phyloP scores from a whole-genome alignment of 2,888 invertebrate genomes.

The Globia sparganii region DNA sequence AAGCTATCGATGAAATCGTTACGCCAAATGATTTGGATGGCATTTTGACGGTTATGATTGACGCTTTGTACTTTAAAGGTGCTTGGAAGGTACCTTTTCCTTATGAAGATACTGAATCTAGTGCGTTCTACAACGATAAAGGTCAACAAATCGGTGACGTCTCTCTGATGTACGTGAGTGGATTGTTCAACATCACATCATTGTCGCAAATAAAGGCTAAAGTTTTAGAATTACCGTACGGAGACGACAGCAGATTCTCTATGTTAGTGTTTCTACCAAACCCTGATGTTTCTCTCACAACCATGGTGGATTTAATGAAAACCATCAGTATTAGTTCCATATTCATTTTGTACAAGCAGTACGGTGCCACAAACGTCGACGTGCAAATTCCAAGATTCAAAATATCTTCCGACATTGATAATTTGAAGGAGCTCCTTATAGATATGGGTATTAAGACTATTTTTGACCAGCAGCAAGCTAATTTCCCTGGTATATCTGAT shows the following conservation, averaged over 20 bases:
- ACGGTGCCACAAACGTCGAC: constrained; percentile 82
- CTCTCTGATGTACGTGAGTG: constrained; percentile 78
- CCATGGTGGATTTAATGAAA: constrained; percentile 87
- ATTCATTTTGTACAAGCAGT: constrained; percentile 80
- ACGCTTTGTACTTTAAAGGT: constrained; percentile 84
- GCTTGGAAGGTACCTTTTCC: constrained; percentile 78
- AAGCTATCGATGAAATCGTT: constrained; percentile 80
- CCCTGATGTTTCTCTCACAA: constrained; percentile 79
- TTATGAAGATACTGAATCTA: constrained; percentile 74
- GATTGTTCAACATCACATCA: constrained; percentile 68
- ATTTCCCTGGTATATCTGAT: constrained; percentile 78
- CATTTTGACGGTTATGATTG: constrained; percentile 76
- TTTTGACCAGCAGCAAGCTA: constrained; percentile 76
- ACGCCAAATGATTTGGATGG: constrained; percentile 76
- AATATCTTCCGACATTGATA: constrained; percentile 86
- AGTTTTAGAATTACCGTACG: constrained; percentile 83
- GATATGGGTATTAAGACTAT: constrained; percentile 83
- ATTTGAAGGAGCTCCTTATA: constrained; percentile 83
- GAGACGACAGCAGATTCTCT: constrained; percentile 83
- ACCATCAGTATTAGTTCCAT: constrained; percentile 85
- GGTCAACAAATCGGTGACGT: constrained; percentile 78
- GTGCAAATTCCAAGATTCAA: constrained; percentile 91
- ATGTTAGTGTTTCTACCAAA: constrained; percentile 92
- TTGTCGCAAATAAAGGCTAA: constrained; percentile 72
- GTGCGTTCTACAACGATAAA: constrained; percentile 78